Percentiles rank a stretch among this genome's conserved stretches.
These are phyloP conservation scores for Trematomus loennbergii DNA, from an alignment of 2,113 vertebrate species.

Conservation along the genomic window DNA sequence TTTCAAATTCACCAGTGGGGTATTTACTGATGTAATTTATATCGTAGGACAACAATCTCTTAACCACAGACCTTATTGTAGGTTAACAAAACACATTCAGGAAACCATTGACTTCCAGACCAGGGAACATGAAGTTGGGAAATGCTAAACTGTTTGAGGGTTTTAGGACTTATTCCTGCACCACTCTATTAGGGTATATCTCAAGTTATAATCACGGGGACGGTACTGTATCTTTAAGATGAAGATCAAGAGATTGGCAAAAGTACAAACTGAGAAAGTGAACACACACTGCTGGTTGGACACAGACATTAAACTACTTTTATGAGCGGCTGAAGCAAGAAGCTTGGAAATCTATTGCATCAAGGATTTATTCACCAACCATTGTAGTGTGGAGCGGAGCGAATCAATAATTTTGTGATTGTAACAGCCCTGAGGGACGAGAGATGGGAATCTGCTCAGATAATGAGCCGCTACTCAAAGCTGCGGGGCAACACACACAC, in stretches of 20 bases:
- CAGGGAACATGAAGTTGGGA: too few species aligned
- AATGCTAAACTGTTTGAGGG: too few species aligned
- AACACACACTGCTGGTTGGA: conserved; percentile 15
- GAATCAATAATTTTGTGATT: conserved; percentile 75
- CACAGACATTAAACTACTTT: conserved; percentile 29
- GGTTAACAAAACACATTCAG: too few species aligned
- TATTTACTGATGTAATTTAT: too few species aligned
- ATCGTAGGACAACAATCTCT: too few species aligned
- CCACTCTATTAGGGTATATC: too few species aligned
- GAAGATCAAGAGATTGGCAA: background rate
- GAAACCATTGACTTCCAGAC: too few species aligned
- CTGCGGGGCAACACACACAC: conserved; percentile 59
- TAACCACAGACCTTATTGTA: too few species aligned
- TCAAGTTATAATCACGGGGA: background rate
- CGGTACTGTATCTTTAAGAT: background rate
- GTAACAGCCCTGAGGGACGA: conserved; percentile 56
- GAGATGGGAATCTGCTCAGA: conserved; percentile 68
- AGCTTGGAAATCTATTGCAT: conserved; percentile 60
- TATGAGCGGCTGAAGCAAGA: conserved; percentile 17
- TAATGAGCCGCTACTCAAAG: conserved; percentile 68
- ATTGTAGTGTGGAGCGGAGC: conserved; percentile 64
- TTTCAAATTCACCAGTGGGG: too few species aligned
- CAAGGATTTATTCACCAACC: conserved; percentile 55
- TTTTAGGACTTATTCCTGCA: too few species aligned
- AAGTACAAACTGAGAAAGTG: conserved; percentile 13